Base-by-base conservation (phyloP, 2,797 vertebrate species). In the Pachyuromys duprasi region DNA sequence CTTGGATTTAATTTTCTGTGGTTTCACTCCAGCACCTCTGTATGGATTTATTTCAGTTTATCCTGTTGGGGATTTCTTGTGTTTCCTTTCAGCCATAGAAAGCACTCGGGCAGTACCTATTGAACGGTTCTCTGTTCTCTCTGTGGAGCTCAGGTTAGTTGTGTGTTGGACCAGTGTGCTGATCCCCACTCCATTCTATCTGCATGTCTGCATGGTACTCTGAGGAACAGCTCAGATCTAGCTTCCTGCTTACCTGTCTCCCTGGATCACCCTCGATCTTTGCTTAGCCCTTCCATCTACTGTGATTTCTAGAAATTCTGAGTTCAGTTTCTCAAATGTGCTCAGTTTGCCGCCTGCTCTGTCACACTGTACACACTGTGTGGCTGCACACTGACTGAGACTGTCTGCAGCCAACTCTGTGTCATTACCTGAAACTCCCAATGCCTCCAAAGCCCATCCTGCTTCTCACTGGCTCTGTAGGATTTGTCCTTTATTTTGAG, bases 221-320 rank as follows among this genome's bases (percentile, higher is more conserved):
- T 17, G 28, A 89, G 3, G 74, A 45, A 75, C 24, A 86, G 88
- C 53, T 69, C 60, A 84, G 5, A 9, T 75, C 31, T 49, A 0
- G 57, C n/a, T 90, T 81, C 72, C 4, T 42, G 45, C 72, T 94
- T 36, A 22, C 26, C 14, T 24, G 45, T 76, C 75, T 76, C 20
- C 62, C 33, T 15, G 78, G 72, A 76, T 45, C 86, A 31, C 36
- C 82, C 42, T 83, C 67, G 57, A 55, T 94, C 82, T 14, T 83
- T 94, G 12, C 57, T 86, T 42, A 94, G 57, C 80, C 76, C 22
- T 57, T 81, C 33, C 15, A 2, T 33, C 89, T 63, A 80, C 79
- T 75, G 84, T 87, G 69, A 89, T 76, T 89, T 93, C 33, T 92
- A 91, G 90, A 94, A 91, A 83, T 74, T 82, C 24, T 79, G 0